Evolutionary conservation across 2,113 vertebrate species (phyloP), one percentile per base, ranked within the genome.

Genomic region (Ammodytes marinus): DNA sequence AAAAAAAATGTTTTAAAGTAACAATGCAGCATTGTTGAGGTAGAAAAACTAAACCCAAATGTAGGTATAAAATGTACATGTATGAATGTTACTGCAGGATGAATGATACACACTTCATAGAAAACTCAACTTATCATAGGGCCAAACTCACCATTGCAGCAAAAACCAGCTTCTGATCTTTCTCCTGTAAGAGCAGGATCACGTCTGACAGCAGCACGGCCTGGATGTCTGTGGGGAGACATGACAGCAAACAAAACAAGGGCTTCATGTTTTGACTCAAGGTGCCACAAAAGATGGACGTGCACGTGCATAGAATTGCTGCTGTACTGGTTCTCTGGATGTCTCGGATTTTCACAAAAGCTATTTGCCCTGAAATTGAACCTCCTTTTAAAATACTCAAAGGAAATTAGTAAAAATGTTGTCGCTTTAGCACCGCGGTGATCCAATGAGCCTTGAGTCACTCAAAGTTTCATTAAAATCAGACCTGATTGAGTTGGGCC

Each of bases 141-240:
- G 4, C 6, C 27, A 54, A 49, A 95, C 96, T 77, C 92, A 99
- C 98, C 97, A 98, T 88, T 1, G 96, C 94, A 7, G 96, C 97
- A 79, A 99, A 99, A 0, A 91, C 74, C 0, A 97, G 95, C 86
- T 97, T 98, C 92, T 99, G 98, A 81, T 99, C 98, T 81, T 99
- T 99, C 70, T 99, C 98, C 91, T 99, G 98, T 10, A 99, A 86
- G 14, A 99, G 94, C 82, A 99, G 75, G 14, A 99, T 94, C 8
- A 97, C 93, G 10, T 99, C 97, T 0, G 96, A 95, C 85, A 99
- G 85, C 82, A 99, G 92, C 83, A 99, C 96, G 9, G 96, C 96
- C 3, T 97, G 92, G 68, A 99, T 89, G 14, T 99, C 98, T 99
- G 81, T 58, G 80, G 69, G 35, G 50, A 64, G 27, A 89, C 8